These are phyloP conservation scores for Sebastes alutus DNA, from an alignment of 2,797 vertebrate species.

Conservation along the genomic window DNA sequence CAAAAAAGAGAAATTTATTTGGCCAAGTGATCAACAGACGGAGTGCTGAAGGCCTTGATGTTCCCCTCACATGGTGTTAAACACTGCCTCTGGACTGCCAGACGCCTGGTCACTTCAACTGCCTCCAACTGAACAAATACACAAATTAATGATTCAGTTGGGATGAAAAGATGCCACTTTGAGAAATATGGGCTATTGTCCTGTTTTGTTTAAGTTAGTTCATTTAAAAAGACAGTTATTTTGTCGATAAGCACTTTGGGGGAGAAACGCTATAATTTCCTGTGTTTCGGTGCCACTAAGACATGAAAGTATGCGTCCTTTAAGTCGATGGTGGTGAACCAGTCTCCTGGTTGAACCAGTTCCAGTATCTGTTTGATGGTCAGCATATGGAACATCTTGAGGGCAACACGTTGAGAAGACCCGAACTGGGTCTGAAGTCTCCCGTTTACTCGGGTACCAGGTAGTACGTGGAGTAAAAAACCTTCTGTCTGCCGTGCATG, in stretches of 20 bases:
- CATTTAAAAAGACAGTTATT: neutral
- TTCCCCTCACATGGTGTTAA: constrained; percentile 62
- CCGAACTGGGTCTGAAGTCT: too few species aligned
- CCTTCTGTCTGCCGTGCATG: too few species aligned
- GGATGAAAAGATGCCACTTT: constrained; percentile 22
- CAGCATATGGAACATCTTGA: too few species aligned
- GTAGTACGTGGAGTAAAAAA: too few species aligned
- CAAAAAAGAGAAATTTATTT: constrained; percentile 30
- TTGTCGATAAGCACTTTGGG: neutral
- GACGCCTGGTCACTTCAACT: constrained; percentile 64
- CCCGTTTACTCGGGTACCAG: too few species aligned
- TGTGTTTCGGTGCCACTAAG: too few species aligned
- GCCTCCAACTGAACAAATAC: constrained; percentile 47
- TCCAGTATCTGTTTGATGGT: too few species aligned
- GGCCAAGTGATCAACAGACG: constrained; percentile 74
- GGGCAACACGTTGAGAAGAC: too few species aligned
- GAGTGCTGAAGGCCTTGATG: constrained; percentile 72
- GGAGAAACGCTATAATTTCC: too few species aligned
- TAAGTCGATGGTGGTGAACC: too few species aligned
- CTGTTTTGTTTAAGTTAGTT: constrained; percentile 14
- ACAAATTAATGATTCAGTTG: constrained; percentile 26
- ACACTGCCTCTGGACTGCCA: constrained; percentile 56
- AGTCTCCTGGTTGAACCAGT: too few species aligned
- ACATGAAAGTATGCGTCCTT: too few species aligned
- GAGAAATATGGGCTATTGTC: constrained; percentile 13